Base-by-base conservation (phyloP, 2,797 vertebrate genomes). In the Falco cherrug region DNA sequence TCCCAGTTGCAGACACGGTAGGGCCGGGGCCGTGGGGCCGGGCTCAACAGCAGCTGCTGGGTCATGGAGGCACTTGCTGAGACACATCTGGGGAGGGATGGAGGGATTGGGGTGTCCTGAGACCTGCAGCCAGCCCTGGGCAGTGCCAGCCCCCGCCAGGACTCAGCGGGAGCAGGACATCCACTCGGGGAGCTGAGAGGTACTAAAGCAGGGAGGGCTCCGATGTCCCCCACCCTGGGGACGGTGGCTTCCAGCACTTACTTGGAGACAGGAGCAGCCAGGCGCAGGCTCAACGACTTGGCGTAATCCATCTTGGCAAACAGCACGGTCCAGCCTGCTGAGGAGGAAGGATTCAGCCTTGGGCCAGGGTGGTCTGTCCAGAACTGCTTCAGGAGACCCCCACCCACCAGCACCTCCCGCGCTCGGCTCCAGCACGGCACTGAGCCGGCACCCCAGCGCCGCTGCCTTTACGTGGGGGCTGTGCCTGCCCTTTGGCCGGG, bases 211-310 rank as follows among this genome's bases (percentile, higher is more conserved):
- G 19, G 16, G 57, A 16, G 31, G 50, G 41, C 5, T 31, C 26
- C 1, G 3, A 5, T 6, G 6, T 17, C 43, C 25, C 75, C 54
- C 16, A 3, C 13, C 6, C 10, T 6, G 2, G 25, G 21, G 39
- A 51, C 2, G 0, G 71, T 3, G 28, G 16, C 5, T 28, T 31
- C 33, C 0, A 2, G 31, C 24, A 47, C 98, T 99, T 98, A 99
- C 99, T 98, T 99, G 91, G 99, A 98, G 56, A 99, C 98, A 1
- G 99, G 98, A 16, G 96, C 98, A 33, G 99, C 98, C 69, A 98
- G 98, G 71, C 99, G 97, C 85, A 99, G 97, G 94, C 98, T 98
- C 90, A 99, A 97, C 22, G 99, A 99, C 97, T 98, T 99, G n/a
- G 99, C 99, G 0, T 99, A 99, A 84, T 99, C 99, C 99, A 99